A percentile compares a stretch with the other conserved stretches of the same genome.
These are phyloP conservation scores for Denticeps clupeoides DNA, from an alignment of 2,797 vertebrate species.

Conservation along the genomic window DNA sequence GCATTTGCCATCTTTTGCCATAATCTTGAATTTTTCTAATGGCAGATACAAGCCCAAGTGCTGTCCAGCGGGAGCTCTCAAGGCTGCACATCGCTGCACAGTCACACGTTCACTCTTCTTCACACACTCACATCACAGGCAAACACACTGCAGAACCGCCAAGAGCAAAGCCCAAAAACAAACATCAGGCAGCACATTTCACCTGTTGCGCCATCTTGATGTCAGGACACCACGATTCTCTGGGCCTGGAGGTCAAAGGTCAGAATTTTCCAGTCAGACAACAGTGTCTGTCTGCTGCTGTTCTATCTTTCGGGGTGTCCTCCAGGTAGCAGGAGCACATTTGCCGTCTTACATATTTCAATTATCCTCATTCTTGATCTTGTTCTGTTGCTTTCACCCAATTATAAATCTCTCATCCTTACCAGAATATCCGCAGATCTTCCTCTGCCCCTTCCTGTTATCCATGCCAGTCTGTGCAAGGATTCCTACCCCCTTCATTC, in stretches of 20 bases:
- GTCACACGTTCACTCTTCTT: constrained; percentile 3
- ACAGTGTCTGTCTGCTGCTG: background rate
- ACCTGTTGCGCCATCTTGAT: constrained; percentile 70
- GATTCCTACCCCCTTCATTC: too few relatives aligned
- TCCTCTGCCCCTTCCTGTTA: too few relatives aligned
- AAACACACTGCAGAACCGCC: constrained; percentile 36
- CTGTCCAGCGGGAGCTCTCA: constrained; percentile 42
- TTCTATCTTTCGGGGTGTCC: background rate
- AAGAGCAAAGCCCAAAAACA: constrained; percentile 44
- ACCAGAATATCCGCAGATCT: too few relatives aligned
- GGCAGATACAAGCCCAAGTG: constrained; percentile 13
- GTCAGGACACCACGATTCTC: constrained; percentile 58
- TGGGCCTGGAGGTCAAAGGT: constrained; percentile 56
- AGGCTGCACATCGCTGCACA: constrained; percentile 21
- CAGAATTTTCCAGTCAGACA: constrained; percentile 39
- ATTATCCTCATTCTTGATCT: too few relatives aligned
- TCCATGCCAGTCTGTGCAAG: too few relatives aligned
- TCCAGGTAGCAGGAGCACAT: background rate
- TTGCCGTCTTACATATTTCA: too few relatives aligned
- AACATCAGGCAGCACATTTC: constrained; percentile 44
- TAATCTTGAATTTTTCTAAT: constrained; percentile 9
- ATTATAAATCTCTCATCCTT: too few relatives aligned
- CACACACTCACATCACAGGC: constrained; percentile 15
- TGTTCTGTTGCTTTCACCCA: too few relatives aligned
- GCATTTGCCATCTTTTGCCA: background rate